These are phyloP conservation scores for Rhagoletis pomonella DNA, from an alignment of 1,140 invertebrate genomes.

Conservation along the genomic window DNA sequence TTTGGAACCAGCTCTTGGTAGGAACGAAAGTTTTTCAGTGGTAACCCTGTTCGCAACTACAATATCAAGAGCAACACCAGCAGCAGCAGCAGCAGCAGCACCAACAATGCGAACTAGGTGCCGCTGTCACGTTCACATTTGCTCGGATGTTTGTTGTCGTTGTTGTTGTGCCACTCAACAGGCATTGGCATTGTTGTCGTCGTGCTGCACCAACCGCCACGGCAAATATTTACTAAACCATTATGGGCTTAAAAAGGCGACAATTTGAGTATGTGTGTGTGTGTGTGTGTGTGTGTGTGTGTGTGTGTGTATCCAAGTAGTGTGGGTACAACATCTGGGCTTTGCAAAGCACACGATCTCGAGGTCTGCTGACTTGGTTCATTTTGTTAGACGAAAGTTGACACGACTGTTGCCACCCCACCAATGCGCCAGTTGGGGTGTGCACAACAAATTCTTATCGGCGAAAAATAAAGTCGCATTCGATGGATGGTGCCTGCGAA, in stretches of 20 bases:
- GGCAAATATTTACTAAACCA: constrained; percentile 22
- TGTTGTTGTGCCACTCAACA: background rate
- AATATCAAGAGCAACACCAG: too few relatives aligned
- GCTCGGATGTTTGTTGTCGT: background rate
- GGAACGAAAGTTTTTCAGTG: too few relatives aligned
- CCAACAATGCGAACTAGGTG: background rate
- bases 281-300: background rate
- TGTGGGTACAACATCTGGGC: constrained; percentile 9
- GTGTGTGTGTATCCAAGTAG: too few relatives aligned
- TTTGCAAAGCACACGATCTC: constrained; percentile 28
- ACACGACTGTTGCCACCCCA: constrained; percentile 26
- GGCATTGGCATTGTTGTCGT: constrained; percentile 7
- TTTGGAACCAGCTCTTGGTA: too few relatives aligned
- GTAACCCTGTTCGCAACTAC: too few relatives aligned
- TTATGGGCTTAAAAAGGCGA: too few relatives aligned
- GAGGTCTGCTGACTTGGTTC: constrained; percentile 20
- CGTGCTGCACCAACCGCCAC: constrained; percentile 21
- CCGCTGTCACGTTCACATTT: constrained; percentile 34
- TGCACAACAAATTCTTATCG: constrained; percentile 41
- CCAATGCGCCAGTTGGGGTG: background rate
- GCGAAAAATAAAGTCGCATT: constrained; percentile 12
- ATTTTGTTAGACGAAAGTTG: constrained; percentile 5
- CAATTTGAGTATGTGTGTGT: too few relatives aligned
- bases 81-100: background rate
- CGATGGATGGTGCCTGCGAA: background rate